Evolutionary conservation across 2,113 vertebrate genomes (phyloP).

Genomic region (Grammomys dolichurus): DNA sequence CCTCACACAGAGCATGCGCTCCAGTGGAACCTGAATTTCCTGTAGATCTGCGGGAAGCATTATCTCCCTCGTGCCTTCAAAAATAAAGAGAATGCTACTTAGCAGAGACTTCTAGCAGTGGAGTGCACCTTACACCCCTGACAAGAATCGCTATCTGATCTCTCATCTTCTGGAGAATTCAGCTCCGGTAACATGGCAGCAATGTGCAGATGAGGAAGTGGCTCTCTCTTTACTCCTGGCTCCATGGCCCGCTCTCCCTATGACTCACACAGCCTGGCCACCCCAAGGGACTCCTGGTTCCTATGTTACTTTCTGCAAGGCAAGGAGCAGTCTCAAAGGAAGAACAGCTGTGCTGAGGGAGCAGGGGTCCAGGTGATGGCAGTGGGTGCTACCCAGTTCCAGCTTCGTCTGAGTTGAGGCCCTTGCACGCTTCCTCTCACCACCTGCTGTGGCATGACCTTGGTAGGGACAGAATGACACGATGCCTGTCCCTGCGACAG

Average conservation of each 20-base stretch:
- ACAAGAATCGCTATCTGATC: background rate
- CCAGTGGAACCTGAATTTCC: background rate
- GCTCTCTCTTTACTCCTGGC: background rate
- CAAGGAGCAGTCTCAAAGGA: background rate
- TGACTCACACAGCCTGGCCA: background rate
- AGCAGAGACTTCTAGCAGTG: background rate
- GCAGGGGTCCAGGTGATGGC: background rate
- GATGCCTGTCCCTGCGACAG: too few relatives aligned
- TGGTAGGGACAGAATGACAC: too few relatives aligned
- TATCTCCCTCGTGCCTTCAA: background rate
- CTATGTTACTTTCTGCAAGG: constrained; percentile 54
- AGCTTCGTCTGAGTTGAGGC: too few relatives aligned
- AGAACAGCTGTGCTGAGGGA: background rate
- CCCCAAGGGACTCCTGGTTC: constrained; percentile 24
- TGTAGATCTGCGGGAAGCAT: background rate
- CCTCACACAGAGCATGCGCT: background rate
- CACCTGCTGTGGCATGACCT: too few relatives aligned
- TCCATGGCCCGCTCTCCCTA: background rate
- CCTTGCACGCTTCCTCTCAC: background rate
- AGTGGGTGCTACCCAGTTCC: fast-evolving
- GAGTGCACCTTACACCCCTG: background rate
- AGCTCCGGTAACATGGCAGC: background rate
- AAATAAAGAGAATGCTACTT: background rate
- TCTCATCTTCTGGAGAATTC: background rate
- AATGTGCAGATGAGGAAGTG: background rate